A percentile compares a stretch with the other conserved stretches of the same genome.
These are phyloP conservation scores for Xanthia togata DNA, from an alignment of 2,888 invertebrate genomes.

Conservation along the genomic window DNA sequence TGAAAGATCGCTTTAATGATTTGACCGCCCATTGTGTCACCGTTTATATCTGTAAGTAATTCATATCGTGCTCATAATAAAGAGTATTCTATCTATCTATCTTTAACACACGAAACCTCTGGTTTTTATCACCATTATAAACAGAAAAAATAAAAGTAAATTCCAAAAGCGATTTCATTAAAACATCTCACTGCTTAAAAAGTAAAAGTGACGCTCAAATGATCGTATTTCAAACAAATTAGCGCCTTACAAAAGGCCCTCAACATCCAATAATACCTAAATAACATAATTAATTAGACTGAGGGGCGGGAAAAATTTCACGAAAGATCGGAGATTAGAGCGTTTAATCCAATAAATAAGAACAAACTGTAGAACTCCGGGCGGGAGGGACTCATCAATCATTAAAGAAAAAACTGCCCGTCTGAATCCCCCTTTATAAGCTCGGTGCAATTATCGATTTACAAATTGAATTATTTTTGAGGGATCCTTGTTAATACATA, in stretches of 20 bases:
- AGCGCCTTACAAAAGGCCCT: constrained; percentile 68
- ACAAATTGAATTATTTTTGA: constrained; percentile 78
- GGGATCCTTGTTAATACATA: constrained; percentile 67
- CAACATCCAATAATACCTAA: constrained; percentile 75
- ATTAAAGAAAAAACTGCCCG: constrained; percentile 73
- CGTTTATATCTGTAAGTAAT: too few relatives aligned
- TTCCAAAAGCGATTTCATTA: constrained; percentile 33
- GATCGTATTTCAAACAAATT: constrained; percentile 71
- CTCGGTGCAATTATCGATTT: constrained; percentile 74
- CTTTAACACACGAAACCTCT: not conserved
- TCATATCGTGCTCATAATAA: too few relatives aligned
- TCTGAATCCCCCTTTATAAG: constrained; percentile 46
- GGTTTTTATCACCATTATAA: constrained; percentile 8
- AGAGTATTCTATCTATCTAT: too few relatives aligned
- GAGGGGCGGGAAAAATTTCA: constrained; percentile 72
- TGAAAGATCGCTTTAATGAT: too few relatives aligned
- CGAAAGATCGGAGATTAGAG: constrained; percentile 79
- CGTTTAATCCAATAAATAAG: constrained; percentile 81
- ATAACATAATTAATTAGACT: constrained; percentile 81
- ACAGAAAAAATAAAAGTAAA: constrained; percentile 1
- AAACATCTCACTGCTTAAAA: constrained; percentile 45
- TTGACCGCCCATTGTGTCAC: too few relatives aligned
- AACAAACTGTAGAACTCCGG: constrained; percentile 76
- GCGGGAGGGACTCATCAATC: constrained; percentile 76
- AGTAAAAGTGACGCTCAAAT: constrained; percentile 64